A percentile compares a stretch with the other conserved stretches of the same genome.
phyloP scores from a whole-genome alignment of 2,113 vertebrate species.

The Butorides virescens region DNA sequence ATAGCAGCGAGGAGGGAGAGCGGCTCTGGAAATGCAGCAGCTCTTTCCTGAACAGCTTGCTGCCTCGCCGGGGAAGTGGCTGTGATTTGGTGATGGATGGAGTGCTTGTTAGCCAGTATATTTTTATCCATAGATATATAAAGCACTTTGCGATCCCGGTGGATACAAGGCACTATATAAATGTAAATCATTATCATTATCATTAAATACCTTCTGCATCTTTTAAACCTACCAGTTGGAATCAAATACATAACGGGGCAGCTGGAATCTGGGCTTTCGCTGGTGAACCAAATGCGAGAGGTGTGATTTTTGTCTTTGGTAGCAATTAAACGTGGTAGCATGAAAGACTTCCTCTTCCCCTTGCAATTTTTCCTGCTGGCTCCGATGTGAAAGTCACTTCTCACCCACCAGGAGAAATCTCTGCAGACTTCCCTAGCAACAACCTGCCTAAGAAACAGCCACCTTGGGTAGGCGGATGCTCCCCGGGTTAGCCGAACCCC shows the following conservation, averaged over 20 bases:
- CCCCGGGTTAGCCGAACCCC: accelerated
- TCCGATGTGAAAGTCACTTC: constrained; percentile 15
- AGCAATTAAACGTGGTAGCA: constrained; percentile 17
- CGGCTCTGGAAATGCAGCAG: not conserved
- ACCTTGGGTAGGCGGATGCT: accelerated
- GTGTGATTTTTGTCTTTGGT: not conserved
- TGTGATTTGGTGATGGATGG: constrained; percentile 28
- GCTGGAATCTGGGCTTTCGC: not conserved
- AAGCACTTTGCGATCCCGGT: constrained; percentile 27
- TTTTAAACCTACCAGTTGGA: constrained; percentile 27
- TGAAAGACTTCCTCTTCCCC: not conserved
- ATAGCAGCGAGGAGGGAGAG: not conserved
- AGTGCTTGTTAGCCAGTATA: not conserved
- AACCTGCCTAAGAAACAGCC: not conserved
- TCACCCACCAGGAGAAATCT: not conserved
- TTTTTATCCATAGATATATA: constrained; percentile 34
- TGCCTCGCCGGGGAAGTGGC: not conserved
- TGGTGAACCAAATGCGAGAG: not conserved
- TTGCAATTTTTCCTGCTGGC: not conserved
- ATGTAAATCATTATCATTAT: constrained; percentile 63
- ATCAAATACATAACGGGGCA: not conserved
- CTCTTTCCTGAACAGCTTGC: not conserved
- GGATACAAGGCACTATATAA: constrained; percentile 48
- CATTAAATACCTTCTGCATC: constrained; percentile 62
- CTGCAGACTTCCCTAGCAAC: not conserved